Base-by-base conservation (phyloP, 2,797 vertebrate genomes). In the Dendrocincla fuliginosa region DNA sequence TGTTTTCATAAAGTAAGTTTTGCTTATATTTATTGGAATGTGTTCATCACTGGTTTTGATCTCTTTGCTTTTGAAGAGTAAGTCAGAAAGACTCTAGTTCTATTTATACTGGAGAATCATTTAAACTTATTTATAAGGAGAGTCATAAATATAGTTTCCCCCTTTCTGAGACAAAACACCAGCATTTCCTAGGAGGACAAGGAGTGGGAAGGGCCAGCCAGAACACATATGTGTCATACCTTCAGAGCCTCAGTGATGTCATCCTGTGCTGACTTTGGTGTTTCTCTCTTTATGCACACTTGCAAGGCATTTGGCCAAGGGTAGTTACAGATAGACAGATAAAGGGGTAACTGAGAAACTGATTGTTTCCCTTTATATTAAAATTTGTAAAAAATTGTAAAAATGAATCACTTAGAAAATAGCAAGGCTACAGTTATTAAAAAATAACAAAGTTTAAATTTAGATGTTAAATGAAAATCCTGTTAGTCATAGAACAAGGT, bases 401-500 rank as follows among this genome's bases (percentile, higher is more conserved):
- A 78, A 74, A 13, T 42, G 6, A 15, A n/a, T 75, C 17, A 37
- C 18, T 85, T 60, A 55, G 60, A 77, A 79, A 93, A 83, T 42
- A 80, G 5, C 44, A 50, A 76, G 63, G 18, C n/a, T 78, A 32
- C 23, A 44, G 23, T 83, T 87, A 57, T 20, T 89, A 0, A 80
- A 85, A 89, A 93, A 49, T 46, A 80, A n/a, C 50, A 53, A 30
- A 44, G 3, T 7, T 85, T 87, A 86, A 89, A 87, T 73, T 82
- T 65, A 84, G 28, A 39, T 74, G 30, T n/a, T 53, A 55, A 83
- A 25, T 75, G 25, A 92, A 92, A 87, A 69, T 85, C 55, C 32
- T 64, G 13, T 78, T 89, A 47, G 35, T 77, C 42, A 27, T 27
- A 80, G 42, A 74, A 56, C 27, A 65, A 63, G 28, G 16, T 59